A percentile compares a stretch with the other conserved stretches of the same genome.
Evolutionary conservation across 1,140 invertebrate species (phyloP).

Genomic region (Argopecten irradians): DNA sequence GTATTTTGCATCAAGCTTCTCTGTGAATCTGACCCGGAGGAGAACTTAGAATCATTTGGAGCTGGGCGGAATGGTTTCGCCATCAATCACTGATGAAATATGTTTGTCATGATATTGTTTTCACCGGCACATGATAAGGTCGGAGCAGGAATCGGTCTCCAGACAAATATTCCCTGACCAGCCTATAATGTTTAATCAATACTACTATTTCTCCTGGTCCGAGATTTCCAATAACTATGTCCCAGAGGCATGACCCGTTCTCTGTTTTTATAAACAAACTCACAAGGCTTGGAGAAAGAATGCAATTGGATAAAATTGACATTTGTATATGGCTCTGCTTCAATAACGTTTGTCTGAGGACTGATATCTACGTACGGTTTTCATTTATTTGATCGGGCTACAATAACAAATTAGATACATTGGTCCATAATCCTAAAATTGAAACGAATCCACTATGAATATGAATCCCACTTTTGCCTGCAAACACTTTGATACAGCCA

Average conservation of each 20-base stretch:
- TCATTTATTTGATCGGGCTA: too few relatives aligned
- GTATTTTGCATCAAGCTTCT: neutral
- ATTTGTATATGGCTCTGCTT: too few relatives aligned
- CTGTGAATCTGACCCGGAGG: neutral
- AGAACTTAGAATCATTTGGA: neutral
- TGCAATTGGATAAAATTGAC: neutral
- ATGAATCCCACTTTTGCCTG: too few relatives aligned
- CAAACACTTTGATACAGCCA: too few relatives aligned
- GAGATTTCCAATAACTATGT: neutral
- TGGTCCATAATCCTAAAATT: too few relatives aligned
- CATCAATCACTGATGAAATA: neutral
- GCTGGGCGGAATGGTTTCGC: neutral
- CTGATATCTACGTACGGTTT: too few relatives aligned
- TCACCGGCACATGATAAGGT: neutral
- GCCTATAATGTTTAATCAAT: neutral
- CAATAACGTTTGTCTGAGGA: too few relatives aligned
- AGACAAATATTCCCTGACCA: neutral
- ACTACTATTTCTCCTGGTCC: neutral
- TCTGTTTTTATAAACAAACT: neutral
- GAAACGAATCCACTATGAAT: too few relatives aligned
- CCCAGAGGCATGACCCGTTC: neutral
- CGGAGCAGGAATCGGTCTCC: neutral
- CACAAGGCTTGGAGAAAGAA: neutral
- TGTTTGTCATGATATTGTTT: constrained; percentile 17
- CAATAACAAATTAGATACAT: too few relatives aligned